A percentile compares a stretch with the other conserved stretches of the same genome.
These are phyloP conservation scores for Hipposideros larvatus DNA, from an alignment of 2,797 vertebrate species.

Conservation along the genomic window DNA sequence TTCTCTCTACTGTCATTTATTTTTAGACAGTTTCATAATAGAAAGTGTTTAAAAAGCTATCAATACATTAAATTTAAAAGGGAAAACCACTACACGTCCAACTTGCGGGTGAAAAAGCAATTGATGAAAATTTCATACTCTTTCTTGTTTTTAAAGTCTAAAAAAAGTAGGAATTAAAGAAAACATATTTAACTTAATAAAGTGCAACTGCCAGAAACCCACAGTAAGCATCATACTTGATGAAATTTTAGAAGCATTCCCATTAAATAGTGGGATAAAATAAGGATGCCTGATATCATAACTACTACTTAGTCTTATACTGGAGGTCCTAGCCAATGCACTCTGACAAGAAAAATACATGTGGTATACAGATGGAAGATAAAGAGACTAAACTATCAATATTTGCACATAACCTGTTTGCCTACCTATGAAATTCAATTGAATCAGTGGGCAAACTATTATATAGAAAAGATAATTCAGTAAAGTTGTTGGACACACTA, in stretches of 20 bases:
- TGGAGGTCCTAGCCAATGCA: neutral
- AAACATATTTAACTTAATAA: slow-evolving; percentile 36
- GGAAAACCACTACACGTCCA: neutral
- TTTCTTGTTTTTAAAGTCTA: slow-evolving; percentile 2
- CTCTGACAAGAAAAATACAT: neutral
- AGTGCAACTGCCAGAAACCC: neutral
- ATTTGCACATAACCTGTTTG: neutral
- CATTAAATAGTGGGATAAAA: neutral
- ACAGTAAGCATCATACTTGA: neutral
- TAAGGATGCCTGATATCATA: neutral
- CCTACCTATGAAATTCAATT: neutral
- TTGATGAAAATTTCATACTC: neutral
- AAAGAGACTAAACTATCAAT: slow-evolving; percentile 28
- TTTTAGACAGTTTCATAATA: neutral
- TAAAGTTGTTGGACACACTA: neutral
- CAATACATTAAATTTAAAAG: slow-evolving; percentile 22
- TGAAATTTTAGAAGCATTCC: slow-evolving; percentile 32
- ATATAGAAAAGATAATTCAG: neutral
- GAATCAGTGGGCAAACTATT: neutral
- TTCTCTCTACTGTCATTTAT: neutral
- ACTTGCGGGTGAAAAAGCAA: neutral
- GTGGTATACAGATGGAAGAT: neutral
- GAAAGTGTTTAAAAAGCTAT: neutral
- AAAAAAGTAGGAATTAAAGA: neutral
- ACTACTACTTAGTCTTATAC: neutral